phyloP scores from a whole-genome alignment of 2,113 vertebrate genomes.

The Odobenus rosmarus region DNA sequence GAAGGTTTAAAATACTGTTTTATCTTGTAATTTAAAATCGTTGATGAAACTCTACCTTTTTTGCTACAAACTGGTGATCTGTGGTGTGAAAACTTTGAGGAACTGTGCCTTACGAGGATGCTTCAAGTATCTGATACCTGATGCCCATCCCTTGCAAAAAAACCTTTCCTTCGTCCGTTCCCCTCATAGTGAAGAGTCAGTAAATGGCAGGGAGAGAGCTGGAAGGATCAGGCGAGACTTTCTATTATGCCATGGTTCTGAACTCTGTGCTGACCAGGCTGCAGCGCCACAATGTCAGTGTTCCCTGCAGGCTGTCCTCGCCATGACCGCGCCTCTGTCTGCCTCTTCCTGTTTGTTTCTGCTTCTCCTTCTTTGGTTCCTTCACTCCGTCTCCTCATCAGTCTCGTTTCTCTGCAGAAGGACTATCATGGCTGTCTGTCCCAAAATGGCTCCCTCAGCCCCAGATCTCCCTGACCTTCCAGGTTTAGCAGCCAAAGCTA shows the following conservation, averaged over 20 bases:
- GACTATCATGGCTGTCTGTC: not conserved
- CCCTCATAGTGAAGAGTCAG: not conserved
- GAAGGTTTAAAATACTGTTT: not conserved
- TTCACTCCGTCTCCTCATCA: not conserved
- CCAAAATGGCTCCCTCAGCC: not conserved
- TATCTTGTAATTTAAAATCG: not conserved
- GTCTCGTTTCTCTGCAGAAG: not conserved
- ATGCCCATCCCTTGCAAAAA: not conserved
- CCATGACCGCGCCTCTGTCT: not conserved
- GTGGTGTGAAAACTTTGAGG: not conserved
- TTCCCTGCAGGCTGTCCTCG: not conserved
- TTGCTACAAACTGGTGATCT: not conserved
- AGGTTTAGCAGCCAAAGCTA: not conserved
- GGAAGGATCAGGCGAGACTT: not conserved
- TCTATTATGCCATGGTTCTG: not conserved
- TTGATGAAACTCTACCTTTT: not conserved
- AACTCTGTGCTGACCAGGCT: not conserved
- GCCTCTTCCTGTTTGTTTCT: not conserved
- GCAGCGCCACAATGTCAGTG: fast-evolving
- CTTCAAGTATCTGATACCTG: not conserved
- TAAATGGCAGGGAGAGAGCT: not conserved
- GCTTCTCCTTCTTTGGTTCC: not conserved
- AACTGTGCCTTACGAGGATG: not conserved
- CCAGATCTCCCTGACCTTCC: not conserved
- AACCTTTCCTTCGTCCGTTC: not conserved